These are phyloP conservation scores for Sciurus niger DNA, from an alignment of 2,113 vertebrate genomes.

Conservation along the genomic window DNA sequence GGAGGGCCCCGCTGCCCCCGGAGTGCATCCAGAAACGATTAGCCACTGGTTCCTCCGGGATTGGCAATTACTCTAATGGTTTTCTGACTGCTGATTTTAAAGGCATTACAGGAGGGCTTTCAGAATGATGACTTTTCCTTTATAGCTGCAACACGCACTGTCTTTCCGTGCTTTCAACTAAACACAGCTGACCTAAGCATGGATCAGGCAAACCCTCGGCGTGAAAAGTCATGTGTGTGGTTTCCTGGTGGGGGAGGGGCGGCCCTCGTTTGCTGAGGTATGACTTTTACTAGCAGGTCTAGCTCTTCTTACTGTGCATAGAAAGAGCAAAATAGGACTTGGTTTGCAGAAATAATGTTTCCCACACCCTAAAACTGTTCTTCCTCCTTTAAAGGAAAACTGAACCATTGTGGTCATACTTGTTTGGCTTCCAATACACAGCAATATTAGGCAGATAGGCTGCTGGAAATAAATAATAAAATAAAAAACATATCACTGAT, in stretches of 20 bases:
- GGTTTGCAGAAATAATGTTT: neutral
- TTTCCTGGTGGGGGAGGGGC: neutral
- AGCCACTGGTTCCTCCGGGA: neutral
- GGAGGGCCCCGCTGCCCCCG: neutral
- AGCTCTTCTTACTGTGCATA: neutral
- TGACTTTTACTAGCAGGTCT: neutral
- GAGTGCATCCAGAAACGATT: neutral
- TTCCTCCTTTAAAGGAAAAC: neutral
- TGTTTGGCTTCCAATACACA: neutral
- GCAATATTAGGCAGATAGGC: neutral
- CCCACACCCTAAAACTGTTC: neutral
- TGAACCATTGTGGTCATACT: neutral
- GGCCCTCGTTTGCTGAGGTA: neutral
- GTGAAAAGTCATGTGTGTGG: accelerated
- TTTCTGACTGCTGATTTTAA: conserved; percentile 64
- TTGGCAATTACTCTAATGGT: conserved; percentile 61
- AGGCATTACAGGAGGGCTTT: conserved; percentile 66
- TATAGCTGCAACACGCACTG: neutral
- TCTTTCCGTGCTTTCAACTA: neutral
- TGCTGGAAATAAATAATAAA: neutral
- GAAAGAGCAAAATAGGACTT: neutral
- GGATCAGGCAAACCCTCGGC: neutral
- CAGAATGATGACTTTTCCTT: conserved; percentile 45
- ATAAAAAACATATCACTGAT: neutral
- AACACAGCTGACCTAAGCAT: neutral